These are phyloP conservation scores for Drosophila limbata DNA, from an alignment of 2,888 invertebrate species.

Conservation along the genomic window DNA sequence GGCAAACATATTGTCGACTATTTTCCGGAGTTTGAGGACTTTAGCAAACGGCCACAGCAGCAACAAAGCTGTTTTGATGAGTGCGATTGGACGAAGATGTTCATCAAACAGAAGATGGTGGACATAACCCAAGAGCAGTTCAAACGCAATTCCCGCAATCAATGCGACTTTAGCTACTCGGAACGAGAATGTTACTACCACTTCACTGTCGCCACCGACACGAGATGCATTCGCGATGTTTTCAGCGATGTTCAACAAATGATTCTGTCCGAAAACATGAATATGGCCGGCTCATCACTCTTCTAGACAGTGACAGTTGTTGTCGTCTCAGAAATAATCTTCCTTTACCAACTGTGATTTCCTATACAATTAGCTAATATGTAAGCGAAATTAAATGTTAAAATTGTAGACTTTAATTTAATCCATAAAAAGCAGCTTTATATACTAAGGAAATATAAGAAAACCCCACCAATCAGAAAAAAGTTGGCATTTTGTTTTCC, in stretches of 20 bases:
- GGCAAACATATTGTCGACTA: constrained; percentile 88
- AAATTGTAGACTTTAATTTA: constrained; percentile 6
- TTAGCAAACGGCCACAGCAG: constrained; percentile 85
- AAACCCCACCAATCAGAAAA: constrained; percentile 24
- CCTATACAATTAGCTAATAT: constrained; percentile 27
- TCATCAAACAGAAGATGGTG: constrained; percentile 89
- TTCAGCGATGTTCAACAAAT: constrained; percentile 91
- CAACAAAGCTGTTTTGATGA: constrained; percentile 87
- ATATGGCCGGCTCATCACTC: constrained; percentile 86
- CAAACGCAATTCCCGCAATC: constrained; percentile 83
- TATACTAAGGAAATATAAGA: constrained; percentile 35
- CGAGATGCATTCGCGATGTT: constrained; percentile 90
- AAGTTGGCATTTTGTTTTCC: background rate
- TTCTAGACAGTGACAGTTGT: constrained; percentile 38
- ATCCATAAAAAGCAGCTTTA: constrained; percentile 21
- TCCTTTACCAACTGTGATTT: constrained; percentile 58
- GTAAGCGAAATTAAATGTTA: constrained; percentile 42
- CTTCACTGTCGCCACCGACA: constrained; percentile 91
- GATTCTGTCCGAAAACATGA: constrained; percentile 86
- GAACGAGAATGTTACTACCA: constrained; percentile 90
- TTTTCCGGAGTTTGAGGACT: constrained; percentile 89
- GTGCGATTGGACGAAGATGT: constrained; percentile 89
- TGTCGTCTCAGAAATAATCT: constrained; percentile 29
- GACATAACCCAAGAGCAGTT: constrained; percentile 87
- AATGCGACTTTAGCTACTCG: constrained; percentile 82